Percentiles rank a stretch among this genome's conserved stretches.
phyloP scores from a whole-genome alignment of 2,113 vertebrate genomes.

The Sander vitreus region DNA sequence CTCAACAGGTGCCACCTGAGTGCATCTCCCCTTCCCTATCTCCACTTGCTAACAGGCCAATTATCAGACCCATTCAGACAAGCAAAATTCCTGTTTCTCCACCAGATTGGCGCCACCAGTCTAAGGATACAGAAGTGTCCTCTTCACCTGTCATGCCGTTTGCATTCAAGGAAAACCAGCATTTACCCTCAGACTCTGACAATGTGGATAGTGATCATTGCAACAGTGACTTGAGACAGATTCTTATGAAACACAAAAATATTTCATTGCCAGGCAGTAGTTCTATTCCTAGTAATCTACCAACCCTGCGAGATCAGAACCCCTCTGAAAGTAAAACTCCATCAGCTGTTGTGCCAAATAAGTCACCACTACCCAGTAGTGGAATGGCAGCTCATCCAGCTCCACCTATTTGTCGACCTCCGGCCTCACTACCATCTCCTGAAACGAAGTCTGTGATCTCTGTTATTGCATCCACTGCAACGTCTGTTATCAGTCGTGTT shows the following conservation, averaged over 20 bases:
- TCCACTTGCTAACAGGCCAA: slow-evolving; percentile 75
- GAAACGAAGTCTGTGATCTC: slow-evolving; percentile 89
- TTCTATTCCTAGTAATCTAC: slow-evolving; percentile 80
- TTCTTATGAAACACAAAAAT: slow-evolving; percentile 94
- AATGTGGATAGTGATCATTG: slow-evolving; percentile 86
- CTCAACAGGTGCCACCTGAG: slow-evolving; percentile 71
- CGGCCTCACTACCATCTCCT: slow-evolving; percentile 72
- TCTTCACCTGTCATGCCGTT: slow-evolving; percentile 82
- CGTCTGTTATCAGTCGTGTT: slow-evolving; percentile 96
- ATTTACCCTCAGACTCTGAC: slow-evolving; percentile 87
- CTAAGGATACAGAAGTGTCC: slow-evolving; percentile 86
- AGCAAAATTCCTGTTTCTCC: slow-evolving; percentile 81
- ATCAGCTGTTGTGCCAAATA: slow-evolving; percentile 80
- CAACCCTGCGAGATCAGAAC: slow-evolving; percentile 83
- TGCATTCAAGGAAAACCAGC: slow-evolving; percentile 69
- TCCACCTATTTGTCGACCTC: slow-evolving; percentile 74
- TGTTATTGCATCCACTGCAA: slow-evolving; percentile 93
- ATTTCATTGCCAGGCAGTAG: slow-evolving; percentile 78
- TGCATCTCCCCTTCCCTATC: slow-evolving; percentile 71
- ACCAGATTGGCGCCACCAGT: slow-evolving; percentile 88
- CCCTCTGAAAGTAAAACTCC: slow-evolving; percentile 74
- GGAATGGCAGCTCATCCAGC: slow-evolving; percentile 75
- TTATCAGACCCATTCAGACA: slow-evolving; percentile 79
- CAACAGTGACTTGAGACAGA: slow-evolving; percentile 94
- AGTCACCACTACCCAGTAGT: slow-evolving; percentile 81